Conservation (phyloP, 2,113 vertebrate genomes). For the Limanda limanda region DNA sequence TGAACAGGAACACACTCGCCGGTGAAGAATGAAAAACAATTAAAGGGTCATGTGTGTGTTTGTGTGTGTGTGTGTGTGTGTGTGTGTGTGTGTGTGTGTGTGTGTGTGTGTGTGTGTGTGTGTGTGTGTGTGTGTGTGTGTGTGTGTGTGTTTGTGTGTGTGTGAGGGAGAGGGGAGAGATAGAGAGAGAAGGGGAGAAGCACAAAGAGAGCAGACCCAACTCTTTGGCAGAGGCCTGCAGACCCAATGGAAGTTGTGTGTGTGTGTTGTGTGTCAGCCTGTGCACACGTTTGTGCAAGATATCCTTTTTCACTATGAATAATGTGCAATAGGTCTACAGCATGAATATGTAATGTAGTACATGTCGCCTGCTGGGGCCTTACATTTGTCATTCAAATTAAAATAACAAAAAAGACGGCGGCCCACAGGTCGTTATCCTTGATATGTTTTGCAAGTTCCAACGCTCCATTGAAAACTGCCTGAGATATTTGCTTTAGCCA, state of each 20-base stretch:
- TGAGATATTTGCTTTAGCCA: not conserved
- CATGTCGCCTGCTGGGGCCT: constrained; percentile 21
- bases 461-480: constrained; percentile 8
- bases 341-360: constrained; percentile 16
- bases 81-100: not conserved
- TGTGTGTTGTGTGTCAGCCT: constrained; percentile 20
- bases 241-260: constrained; percentile 57
- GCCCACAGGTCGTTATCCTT: not conserved
- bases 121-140: constrained; percentile 1
- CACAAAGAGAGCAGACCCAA: constrained; percentile 18
- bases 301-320: constrained; percentile 36
- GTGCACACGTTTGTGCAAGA: constrained; percentile 1
- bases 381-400: constrained; percentile 11
- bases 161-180: constrained; percentile 8
- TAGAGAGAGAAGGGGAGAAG: constrained; percentile 24
- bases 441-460: not conserved
- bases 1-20: constrained; percentile 47
- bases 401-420: not conserved
- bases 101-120: constrained; percentile 1
- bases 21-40: constrained; percentile 56
- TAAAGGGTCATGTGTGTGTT: constrained; percentile 33
- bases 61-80: constrained; percentile 1
- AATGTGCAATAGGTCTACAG: constrained; percentile 13
- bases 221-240: constrained; percentile 47
- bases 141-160: not conserved